Conservation (phyloP, 2,113 vertebrate species). For the Cranoglanis bouderius region DNA sequence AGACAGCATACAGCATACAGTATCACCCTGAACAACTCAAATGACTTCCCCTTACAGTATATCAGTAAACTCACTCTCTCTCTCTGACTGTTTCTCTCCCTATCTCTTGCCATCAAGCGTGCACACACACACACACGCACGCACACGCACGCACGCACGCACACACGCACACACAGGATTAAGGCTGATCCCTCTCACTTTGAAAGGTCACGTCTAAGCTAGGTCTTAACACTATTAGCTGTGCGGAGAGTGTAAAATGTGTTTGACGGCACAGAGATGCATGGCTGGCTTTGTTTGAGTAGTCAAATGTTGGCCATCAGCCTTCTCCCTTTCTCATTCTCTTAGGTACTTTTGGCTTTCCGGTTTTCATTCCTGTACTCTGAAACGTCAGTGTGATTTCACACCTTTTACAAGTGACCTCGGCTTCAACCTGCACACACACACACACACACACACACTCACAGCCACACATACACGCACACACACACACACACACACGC, state of each 20-base stretch:
- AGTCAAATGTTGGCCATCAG: not conserved
- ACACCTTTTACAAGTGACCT: constrained; percentile 22
- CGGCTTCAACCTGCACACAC: constrained; percentile 3
- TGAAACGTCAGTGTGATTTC: constrained; percentile 19
- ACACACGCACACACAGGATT: constrained; percentile 17
- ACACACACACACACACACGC: too few relatives aligned
- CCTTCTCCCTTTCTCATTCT: not conserved
- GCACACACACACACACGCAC: not conserved
- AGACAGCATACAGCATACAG: not conserved
- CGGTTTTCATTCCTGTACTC: constrained; percentile 22
- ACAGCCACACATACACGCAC: too few relatives aligned
- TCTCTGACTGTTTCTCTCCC: not conserved
- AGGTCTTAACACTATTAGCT: constrained; percentile 34
- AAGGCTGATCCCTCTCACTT: constrained; percentile 17
- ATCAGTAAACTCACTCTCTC: not conserved
- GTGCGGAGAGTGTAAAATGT: constrained; percentile 12
- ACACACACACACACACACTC: not conserved
- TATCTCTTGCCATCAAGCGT: not conserved
- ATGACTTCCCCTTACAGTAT: constrained; percentile 10
- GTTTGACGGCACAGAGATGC: constrained; percentile 20
- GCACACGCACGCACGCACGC: not conserved
- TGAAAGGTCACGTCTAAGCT: constrained; percentile 4
- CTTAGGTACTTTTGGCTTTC: not conserved
- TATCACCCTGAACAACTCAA: not conserved
- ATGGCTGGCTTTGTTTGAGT: not conserved